Base-by-base conservation (phyloP, 2,888 invertebrate genomes). In the Megamerina dolium region DNA sequence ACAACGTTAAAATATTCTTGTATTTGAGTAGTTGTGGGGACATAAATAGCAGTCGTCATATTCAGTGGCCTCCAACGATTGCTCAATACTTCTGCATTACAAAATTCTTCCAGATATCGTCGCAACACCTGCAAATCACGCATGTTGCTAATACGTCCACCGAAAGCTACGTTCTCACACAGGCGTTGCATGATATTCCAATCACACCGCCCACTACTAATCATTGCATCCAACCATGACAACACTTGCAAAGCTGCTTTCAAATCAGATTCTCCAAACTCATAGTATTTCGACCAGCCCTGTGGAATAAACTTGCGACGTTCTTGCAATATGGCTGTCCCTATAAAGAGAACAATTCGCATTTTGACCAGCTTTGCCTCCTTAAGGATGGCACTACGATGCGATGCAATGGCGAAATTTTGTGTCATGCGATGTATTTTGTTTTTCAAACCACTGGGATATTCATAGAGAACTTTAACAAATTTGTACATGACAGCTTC, bases 241-340 rank as follows among this genome's bases (percentile, higher is more conserved):
- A 74, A 69, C 1, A 78, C 75, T 49, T 83, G 81, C 29, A 82
- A 75, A 1, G 85, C 86, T 4, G 87, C 85, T 38, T 81, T 76
- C 2, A 91, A 73, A 68, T 93, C 93, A 1, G 85, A 78, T 56
- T 85, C 82, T 39, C 83, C 85, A 71, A 93, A 93, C 62, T 93
- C 91, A 69, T 94, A 93, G 63, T 81, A 81, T 63, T 85, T 87
- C 1, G 85, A 85, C 92, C 92, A 93, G 1, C 91, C 83, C 76
- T 91, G 89, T 1, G 94, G 94, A 55, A 94, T 87, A 68, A 85
- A 97, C 39, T 85, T 87, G 45, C 96, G 77, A 30, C 99, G 77
- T 71, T 99, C 97, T 66, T 88, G 87, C 39, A 93, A 76, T 12
- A 95, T 76, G 1, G 96, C 92, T 68, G 96, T 94, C 43, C 90